Conservation (phyloP, 2,113 vertebrate species). For the Onychorhynchus coronatus region DNA sequence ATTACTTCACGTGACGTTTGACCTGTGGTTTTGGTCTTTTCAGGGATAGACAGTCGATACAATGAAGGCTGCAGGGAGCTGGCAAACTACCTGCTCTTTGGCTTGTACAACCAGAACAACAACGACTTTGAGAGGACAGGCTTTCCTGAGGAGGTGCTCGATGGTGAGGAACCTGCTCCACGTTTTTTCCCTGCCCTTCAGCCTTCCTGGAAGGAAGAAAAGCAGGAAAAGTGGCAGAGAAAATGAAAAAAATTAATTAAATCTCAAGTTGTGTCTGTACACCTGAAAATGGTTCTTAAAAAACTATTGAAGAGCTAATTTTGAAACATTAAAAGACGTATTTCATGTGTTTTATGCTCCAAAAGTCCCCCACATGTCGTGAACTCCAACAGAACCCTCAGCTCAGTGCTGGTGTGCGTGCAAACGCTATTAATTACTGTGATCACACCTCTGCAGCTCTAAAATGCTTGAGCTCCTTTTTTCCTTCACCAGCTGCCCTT, state of each 20-base stretch:
- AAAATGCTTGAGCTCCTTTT: not conserved
- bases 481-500: not conserved
- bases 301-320: too few relatives aligned
- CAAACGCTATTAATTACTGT: not conserved
- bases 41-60: slow-evolving; percentile 96
- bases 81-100: slow-evolving; percentile 92
- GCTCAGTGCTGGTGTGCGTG: not conserved
- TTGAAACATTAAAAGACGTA: too few relatives aligned
- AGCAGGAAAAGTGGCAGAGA: not conserved
- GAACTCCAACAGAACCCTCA: too few relatives aligned
- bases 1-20: fast-evolving
- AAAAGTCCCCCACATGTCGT: too few relatives aligned
- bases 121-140: slow-evolving; percentile 81
- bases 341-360: too few relatives aligned
- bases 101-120: slow-evolving; percentile 85
- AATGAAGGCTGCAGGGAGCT: slow-evolving; percentile 94
- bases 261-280: too few relatives aligned
- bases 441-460: not conserved
- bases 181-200: not conserved
- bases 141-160: slow-evolving; percentile 92
- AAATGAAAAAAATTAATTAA: not conserved
- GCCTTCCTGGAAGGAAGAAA: not conserved
- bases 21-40: slow-evolving; percentile 15
- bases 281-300: too few relatives aligned
- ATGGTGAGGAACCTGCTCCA: slow-evolving; percentile 76